These are phyloP conservation scores for Carterocephalus palaemon DNA, from an alignment of 2,888 invertebrate genomes.

Conservation along the genomic window DNA sequence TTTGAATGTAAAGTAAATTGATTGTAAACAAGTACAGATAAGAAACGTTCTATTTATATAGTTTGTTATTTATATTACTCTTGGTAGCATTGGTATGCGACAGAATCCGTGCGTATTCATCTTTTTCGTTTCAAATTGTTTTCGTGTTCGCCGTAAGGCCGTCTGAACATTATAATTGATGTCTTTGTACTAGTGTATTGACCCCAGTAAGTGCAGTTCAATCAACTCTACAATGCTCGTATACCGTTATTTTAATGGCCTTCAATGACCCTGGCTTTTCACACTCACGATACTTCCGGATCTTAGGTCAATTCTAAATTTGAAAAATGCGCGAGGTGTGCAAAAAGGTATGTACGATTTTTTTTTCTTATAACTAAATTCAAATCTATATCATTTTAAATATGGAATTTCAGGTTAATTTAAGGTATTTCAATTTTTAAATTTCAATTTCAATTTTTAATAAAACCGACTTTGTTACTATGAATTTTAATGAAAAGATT, in stretches of 20 bases:
- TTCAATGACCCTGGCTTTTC: constrained; percentile 31
- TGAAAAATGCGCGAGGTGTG: background rate
- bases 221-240: constrained; percentile 30
- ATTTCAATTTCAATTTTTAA: too few relatives aligned
- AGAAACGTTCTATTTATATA: constrained; percentile 31
- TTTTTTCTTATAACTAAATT: too few relatives aligned
- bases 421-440: too few relatives aligned
- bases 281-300: constrained; percentile 5
- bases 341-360: constrained; percentile 1
- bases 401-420: too few relatives aligned
- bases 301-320: constrained; percentile 6
- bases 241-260: constrained; percentile 37
- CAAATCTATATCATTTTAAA: too few relatives aligned
- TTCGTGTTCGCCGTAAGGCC: background rate
- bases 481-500: too few relatives aligned
- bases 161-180: constrained; percentile 11
- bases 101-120: background rate
- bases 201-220: constrained; percentile 32
- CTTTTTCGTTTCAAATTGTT: constrained; percentile 1
- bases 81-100: background rate
- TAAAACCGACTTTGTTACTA: too few relatives aligned
- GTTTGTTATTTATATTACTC: constrained; percentile 14
- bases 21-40: constrained; percentile 2
- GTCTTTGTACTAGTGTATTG: constrained; percentile 27
- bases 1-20: background rate